A percentile compares a stretch with the other conserved stretches of the same genome.
Conservation (phyloP, 2,113 vertebrate species). For the Hippocampus zosterae region DNA sequence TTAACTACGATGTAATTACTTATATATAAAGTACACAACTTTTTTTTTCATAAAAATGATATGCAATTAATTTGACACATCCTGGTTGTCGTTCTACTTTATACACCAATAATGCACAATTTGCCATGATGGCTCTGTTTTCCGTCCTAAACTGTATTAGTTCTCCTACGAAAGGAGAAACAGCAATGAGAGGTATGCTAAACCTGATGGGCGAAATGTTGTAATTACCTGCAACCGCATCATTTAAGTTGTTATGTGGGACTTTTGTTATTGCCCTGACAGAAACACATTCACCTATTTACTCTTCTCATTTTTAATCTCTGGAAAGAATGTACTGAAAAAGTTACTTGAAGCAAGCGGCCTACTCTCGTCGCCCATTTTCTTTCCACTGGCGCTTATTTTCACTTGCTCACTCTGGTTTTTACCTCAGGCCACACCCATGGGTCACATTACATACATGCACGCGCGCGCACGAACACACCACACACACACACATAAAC, state of each 20-base stretch:
- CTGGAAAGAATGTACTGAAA: background rate
- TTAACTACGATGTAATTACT: no score
- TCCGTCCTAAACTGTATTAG: background rate
- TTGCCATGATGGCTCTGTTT: background rate
- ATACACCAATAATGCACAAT: background rate
- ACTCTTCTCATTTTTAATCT: background rate
- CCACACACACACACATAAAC: slow-evolving; percentile 1
- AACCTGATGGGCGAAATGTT: background rate
- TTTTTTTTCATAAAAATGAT: background rate
- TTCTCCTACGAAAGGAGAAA: background rate
- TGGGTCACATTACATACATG: slow-evolving; percentile 47
- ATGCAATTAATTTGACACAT: background rate
- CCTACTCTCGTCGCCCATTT: slow-evolving; percentile 24
- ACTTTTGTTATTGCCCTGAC: background rate
- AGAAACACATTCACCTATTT: background rate
- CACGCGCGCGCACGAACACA: background rate
- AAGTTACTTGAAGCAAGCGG: slow-evolving; percentile 20
- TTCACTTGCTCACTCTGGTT: slow-evolving; percentile 46
- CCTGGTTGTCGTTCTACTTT: background rate
- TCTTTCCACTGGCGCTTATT: slow-evolving; percentile 25
- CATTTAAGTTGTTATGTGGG: background rate
- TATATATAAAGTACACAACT: no score
- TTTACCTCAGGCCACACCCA: slow-evolving; percentile 53
- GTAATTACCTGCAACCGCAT: background rate
- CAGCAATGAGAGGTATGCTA: background rate